These are phyloP conservation scores for Aphelenchoides besseyi DNA, from an alignment of 1,140 invertebrate species.

Conservation along the genomic window DNA sequence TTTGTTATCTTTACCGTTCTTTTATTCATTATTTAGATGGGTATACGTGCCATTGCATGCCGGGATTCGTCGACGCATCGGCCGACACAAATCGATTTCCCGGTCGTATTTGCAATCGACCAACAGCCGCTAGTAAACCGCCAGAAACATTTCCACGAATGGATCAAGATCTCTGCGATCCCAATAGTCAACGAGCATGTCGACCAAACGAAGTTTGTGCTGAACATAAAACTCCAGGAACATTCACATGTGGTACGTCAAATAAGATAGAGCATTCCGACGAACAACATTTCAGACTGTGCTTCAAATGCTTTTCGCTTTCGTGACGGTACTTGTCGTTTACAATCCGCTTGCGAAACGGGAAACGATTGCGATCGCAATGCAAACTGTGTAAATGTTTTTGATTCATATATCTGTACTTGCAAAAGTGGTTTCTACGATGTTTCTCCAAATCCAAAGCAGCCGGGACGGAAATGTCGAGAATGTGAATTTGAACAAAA, in stretches of 20 bases:
- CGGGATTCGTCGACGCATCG: conserved; percentile 59
- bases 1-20: conserved; percentile 24
- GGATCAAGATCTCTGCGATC: conserved; percentile 47
- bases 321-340: conserved; percentile 54
- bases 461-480: conserved; percentile 55
- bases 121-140: conserved; percentile 22
- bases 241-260: not conserved
- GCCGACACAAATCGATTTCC: conserved; percentile 56
- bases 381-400: conserved; percentile 57
- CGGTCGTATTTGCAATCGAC: conserved; percentile 55
- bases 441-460: conserved; percentile 54
- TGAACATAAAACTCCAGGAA: conserved; percentile 22
- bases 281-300: conserved; percentile 50
- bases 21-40: conserved; percentile 1
- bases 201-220: conserved; percentile 52
- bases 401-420: conserved; percentile 60
- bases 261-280: not conserved
- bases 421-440: conserved; percentile 55
- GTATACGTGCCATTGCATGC: not conserved
- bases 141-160: conserved; percentile 3
- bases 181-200: conserved; percentile 28
- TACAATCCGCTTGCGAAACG: conserved; percentile 2
- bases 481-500: conserved; percentile 47
- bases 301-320: conserved; percentile 47
- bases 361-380: conserved; percentile 46